These are phyloP conservation scores for Phortica okadai DNA, from an alignment of 2,888 invertebrate genomes.

Conservation along the genomic window DNA sequence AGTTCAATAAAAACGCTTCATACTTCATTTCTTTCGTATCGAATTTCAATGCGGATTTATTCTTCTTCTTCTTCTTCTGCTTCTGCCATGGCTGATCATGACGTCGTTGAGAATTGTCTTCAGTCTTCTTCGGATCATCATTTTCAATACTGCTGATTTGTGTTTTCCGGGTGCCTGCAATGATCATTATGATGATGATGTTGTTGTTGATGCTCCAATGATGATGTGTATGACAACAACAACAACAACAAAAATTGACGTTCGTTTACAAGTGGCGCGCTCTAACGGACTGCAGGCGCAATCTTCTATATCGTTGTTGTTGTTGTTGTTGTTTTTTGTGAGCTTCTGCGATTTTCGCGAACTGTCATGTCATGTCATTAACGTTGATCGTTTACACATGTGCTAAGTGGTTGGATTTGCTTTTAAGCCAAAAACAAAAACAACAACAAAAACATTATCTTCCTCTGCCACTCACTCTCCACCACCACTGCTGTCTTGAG, in stretches of 20 bases:
- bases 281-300: neutral
- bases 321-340: neutral
- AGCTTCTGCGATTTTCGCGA: neutral
- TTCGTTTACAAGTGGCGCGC: neutral
- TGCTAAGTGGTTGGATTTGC: constrained; percentile 1
- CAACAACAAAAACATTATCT: no score
- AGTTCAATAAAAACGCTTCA: neutral
- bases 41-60: constrained; percentile 9
- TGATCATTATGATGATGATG: neutral
- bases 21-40: constrained; percentile 25
- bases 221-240: neutral
- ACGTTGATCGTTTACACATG: constrained; percentile 15
- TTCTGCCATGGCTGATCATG: neutral
- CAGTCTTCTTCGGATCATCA: neutral
- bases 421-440: neutral
- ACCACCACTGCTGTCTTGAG: no score
- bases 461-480: no score
- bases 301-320: neutral
- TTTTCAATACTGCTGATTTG: constrained; percentile 7
- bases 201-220: neutral
- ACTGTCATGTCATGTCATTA: constrained; percentile 22
- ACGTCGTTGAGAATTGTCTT: neutral
- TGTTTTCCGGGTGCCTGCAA: constrained; percentile 9
- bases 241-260: neutral
- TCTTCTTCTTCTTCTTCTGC: neutral